A percentile compares a stretch with the other conserved stretches of the same genome.
Conservation (phyloP, 1,140 invertebrate species). For the Gerris buenoi region DNA sequence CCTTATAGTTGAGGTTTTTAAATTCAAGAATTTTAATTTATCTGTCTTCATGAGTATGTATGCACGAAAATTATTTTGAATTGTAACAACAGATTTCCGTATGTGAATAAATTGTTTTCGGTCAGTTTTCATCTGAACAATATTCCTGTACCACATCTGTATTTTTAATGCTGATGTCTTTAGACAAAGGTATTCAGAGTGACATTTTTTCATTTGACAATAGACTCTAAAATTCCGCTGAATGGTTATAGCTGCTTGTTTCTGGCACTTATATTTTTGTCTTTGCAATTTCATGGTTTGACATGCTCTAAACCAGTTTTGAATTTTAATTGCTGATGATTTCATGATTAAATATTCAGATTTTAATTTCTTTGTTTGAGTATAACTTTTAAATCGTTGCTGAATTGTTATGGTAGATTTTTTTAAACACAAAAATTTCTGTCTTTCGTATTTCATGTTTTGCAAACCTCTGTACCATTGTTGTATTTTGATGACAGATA, state of each 20-base stretch:
- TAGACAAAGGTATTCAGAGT: neutral
- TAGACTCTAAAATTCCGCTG: neutral
- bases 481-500: constrained; percentile 15
- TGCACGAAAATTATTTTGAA: neutral
- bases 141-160: neutral
- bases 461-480: constrained; percentile 31
- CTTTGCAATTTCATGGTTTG: neutral
- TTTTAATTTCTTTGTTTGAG: neutral
- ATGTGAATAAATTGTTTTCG: neutral
- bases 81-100: neutral
- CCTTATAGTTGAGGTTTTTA: neutral
- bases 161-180: neutral
- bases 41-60: neutral
- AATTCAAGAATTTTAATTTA: neutral
- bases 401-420: constrained; percentile 17
- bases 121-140: neutral
- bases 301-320: neutral
- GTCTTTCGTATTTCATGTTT: constrained; percentile 15
- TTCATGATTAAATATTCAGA: neutral
- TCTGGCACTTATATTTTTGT: neutral
- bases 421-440: constrained; percentile 13
- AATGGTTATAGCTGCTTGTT: neutral
- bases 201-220: neutral
- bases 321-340: neutral
- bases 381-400: constrained; percentile 5